These are phyloP conservation scores for Chymomyza costata DNA, from an alignment of 1,140 invertebrate species.

Conservation along the genomic window DNA sequence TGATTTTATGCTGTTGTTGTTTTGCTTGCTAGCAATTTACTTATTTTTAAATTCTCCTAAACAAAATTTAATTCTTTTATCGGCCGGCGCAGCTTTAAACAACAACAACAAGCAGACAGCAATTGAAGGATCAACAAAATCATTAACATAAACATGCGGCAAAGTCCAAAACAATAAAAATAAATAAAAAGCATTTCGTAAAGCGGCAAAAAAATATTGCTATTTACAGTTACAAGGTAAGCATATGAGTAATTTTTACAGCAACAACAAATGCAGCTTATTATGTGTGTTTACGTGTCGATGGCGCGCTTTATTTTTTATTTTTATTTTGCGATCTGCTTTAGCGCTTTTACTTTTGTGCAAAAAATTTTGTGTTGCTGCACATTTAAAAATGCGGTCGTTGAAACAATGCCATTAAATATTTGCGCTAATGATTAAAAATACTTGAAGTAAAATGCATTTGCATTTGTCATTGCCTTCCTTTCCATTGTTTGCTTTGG, in stretches of 20 bases:
- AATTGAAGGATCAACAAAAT: constrained; percentile 5
- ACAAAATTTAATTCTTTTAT: constrained; percentile 21
- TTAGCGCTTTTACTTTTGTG: constrained; percentile 8
- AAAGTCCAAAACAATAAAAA: constrained; percentile 2
- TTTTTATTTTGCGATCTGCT: constrained; percentile 28
- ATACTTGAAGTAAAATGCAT: constrained; percentile 27
- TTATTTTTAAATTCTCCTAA: too few species aligned
- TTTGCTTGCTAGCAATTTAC: too few species aligned
- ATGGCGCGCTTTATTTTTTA: neutral
- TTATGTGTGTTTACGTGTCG: too few species aligned
- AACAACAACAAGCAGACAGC: constrained; percentile 2
- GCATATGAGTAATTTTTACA: constrained; percentile 26
- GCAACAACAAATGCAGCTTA: constrained; percentile 29
- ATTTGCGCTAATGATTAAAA: constrained; percentile 54
- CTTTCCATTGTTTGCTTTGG: neutral
- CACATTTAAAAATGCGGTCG: constrained; percentile 50
- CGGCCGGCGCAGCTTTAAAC: constrained; percentile 31
- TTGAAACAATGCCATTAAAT: constrained; percentile 53
- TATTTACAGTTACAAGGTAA: constrained; percentile 31
- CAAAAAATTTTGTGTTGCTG: constrained; percentile 31
- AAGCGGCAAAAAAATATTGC: constrained; percentile 2
- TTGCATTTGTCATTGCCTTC: constrained; percentile 10
- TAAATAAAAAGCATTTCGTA: too few species aligned
- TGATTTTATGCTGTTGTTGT: constrained; percentile 57
- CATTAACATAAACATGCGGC: constrained; percentile 10